Evolutionary conservation across 2,797 vertebrate genomes (phyloP).

Genomic region (Pipistrellus nathusii): DNA sequence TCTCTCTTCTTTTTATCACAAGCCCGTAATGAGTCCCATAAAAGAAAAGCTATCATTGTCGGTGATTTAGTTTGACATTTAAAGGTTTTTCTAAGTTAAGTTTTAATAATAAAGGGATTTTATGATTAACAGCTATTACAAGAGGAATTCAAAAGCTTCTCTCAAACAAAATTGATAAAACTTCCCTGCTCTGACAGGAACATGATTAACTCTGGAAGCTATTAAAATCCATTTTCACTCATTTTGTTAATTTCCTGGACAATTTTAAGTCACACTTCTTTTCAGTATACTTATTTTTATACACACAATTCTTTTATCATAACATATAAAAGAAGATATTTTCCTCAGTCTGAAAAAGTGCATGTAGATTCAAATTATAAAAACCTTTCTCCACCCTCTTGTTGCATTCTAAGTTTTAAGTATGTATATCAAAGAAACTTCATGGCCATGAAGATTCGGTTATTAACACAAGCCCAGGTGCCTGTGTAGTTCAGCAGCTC

Average conservation of each 20-base stretch:
- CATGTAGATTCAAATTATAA: conserved; percentile 1
- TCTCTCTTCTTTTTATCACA: background rate
- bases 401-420: background rate
- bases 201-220: conserved; percentile 45
- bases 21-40: background rate
- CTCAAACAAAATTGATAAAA: conserved; percentile 9
- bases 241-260: conserved; percentile 49
- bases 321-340: conserved; percentile 12
- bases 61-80: conserved; percentile 24
- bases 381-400: background rate
- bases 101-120: conserved; percentile 18
- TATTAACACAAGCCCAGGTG: background rate
- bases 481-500: background rate
- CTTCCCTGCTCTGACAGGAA: background rate
- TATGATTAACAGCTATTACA: conserved; percentile 10
- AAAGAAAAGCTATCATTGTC: background rate
- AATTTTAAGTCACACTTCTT: conserved; percentile 54
- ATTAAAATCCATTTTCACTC: conserved; percentile 41
- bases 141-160: conserved; percentile 54
- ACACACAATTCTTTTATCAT: conserved; percentile 29
- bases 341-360: conserved; percentile 22
- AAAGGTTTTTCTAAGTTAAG: conserved; percentile 51
- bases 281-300: background rate
- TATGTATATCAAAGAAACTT: background rate
- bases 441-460: background rate